phyloP scores from a whole-genome alignment of 2,113 vertebrate species.

The Chaenocephalus aceratus region DNA sequence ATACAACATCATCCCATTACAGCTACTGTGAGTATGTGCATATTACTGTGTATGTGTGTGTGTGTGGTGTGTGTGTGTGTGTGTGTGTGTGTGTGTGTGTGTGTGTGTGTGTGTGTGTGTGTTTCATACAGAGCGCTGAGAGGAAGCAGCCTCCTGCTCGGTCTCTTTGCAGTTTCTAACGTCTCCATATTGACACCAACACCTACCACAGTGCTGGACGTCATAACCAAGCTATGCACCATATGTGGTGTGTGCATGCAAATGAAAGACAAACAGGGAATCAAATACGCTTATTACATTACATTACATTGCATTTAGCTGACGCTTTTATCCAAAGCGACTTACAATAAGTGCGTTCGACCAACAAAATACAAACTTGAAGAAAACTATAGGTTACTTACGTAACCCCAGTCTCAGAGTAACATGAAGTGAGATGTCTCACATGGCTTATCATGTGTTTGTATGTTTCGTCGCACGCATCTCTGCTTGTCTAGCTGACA shows the following conservation, averaged over 20 bases:
- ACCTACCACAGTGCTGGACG: slow-evolving; percentile 18
- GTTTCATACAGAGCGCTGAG: background rate
- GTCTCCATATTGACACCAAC: slow-evolving; percentile 51
- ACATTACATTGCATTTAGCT: no score
- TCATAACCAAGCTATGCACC: slow-evolving; percentile 8
- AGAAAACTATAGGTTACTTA: no score
- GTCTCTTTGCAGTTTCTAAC: slow-evolving; percentile 35
- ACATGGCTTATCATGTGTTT: no score
- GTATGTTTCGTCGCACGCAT: no score
- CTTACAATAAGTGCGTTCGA: no score
- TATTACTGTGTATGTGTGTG: background rate
- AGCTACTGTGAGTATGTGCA: background rate
- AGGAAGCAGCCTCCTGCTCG: slow-evolving; percentile 17
- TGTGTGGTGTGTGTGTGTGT: background rate
- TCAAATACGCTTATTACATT: no score
- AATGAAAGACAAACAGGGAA: background rate
- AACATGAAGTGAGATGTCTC: no score
- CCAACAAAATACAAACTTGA: no score
- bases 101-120: background rate
- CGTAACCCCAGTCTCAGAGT: no score
- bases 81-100: no score
- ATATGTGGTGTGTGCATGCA: slow-evolving; percentile 13
- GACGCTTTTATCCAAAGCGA: no score
- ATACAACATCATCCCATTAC: background rate
- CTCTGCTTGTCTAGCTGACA: no score